These are phyloP conservation scores for Calephelis virginiensis DNA, from an alignment of 1,140 invertebrate genomes.

Conservation along the genomic window DNA sequence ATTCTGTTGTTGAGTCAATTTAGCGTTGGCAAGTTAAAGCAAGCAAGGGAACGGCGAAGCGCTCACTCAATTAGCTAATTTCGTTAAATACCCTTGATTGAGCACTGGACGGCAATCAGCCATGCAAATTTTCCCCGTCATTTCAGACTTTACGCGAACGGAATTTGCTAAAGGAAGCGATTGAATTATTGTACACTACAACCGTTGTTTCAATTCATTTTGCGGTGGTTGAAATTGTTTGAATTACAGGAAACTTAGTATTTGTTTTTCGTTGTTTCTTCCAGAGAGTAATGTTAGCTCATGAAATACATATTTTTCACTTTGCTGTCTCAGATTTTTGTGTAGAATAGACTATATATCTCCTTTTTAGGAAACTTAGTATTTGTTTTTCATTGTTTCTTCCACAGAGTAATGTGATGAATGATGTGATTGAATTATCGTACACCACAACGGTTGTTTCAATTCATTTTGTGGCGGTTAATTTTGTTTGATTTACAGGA, in stretches of 20 bases:
- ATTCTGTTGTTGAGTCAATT: slow-evolving; percentile 63
- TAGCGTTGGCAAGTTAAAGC: slow-evolving; percentile 52
- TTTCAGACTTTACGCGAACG: slow-evolving; percentile 15
- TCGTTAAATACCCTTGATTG: slow-evolving; percentile 77
- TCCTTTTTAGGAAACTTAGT: background rate
- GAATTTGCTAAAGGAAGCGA: slow-evolving; percentile 9
- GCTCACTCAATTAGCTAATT: slow-evolving; percentile 76
- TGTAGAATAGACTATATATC: too few relatives aligned
- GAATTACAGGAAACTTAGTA: background rate
- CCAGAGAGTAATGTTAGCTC: too few relatives aligned
- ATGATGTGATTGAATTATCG: background rate
- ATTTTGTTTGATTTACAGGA: slow-evolving; percentile 1
- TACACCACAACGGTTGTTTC: background rate
- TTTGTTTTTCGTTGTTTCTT: too few relatives aligned
- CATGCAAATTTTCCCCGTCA: slow-evolving; percentile 70
- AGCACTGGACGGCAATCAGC: slow-evolving; percentile 72
- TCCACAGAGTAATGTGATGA: background rate
- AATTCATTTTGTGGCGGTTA: background rate
- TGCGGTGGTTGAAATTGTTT: background rate
- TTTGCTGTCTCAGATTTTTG: too few relatives aligned
- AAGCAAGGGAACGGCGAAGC: slow-evolving; percentile 49
- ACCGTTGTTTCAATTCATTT: background rate
- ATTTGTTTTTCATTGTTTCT: too few relatives aligned
- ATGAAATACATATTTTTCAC: too few relatives aligned
- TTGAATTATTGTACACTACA: slow-evolving; percentile 4